Percentiles rank a stretch among this genome's conserved stretches.
Conservation (phyloP, 2,888 invertebrate genomes). For the Stegophylla sp. region DNA sequence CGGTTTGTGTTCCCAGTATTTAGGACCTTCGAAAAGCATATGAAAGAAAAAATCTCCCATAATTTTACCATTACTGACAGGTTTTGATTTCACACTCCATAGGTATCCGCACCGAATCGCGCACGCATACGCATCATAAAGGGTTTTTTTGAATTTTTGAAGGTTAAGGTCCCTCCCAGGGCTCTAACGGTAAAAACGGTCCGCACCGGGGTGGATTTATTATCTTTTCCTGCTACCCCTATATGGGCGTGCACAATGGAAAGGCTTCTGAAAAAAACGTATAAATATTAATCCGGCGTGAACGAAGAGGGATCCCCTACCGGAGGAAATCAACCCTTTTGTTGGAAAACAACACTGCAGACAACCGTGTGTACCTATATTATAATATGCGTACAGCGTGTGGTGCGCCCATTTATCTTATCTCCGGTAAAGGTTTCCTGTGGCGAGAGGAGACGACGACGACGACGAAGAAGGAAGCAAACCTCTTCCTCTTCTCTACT, state of each 20-base stretch:
- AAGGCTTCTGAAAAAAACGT: conserved; percentile 56
- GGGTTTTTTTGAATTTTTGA: conserved; percentile 43
- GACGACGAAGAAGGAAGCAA: conserved; percentile 12
- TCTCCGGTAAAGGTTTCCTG: conserved; percentile 49
- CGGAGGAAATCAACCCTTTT: conserved; percentile 56
- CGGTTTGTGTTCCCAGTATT: conserved; percentile 36
- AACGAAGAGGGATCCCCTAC: conserved; percentile 20
- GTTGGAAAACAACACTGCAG: conserved; percentile 30
- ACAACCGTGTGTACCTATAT: not conserved
- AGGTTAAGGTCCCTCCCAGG: conserved; percentile 49
- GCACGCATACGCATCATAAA: conserved; percentile 31
- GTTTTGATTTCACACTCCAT: conserved; percentile 54
- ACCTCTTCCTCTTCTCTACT: not conserved
- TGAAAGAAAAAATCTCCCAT: conserved; percentile 44
- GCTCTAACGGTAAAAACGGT: conserved; percentile 56
- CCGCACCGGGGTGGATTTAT: conserved; percentile 39
- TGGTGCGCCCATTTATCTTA: conserved; percentile 45
- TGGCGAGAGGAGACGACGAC: conserved; percentile 28
- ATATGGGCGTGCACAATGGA: conserved; percentile 26
- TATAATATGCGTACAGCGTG: conserved; percentile 4
- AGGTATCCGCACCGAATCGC: conserved; percentile 42
- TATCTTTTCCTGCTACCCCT: conserved; percentile 46
- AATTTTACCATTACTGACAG: conserved; percentile 51
- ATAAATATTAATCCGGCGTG: conserved; percentile 45
- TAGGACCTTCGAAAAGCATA: conserved; percentile 24